phyloP scores from a whole-genome alignment of 2,888 invertebrate genomes.

The Caenorhabditis wallacei region DNA sequence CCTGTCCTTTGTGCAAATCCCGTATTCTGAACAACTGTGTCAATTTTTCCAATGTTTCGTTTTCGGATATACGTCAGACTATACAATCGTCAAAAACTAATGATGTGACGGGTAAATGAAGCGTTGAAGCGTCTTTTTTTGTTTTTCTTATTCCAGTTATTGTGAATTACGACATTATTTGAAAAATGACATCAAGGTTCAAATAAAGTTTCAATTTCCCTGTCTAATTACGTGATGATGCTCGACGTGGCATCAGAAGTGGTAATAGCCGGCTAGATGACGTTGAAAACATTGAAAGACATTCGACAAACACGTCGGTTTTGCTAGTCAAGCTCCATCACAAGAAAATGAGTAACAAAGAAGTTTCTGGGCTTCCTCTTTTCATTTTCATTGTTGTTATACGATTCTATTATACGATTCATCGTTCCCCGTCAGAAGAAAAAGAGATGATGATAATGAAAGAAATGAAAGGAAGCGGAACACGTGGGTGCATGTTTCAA shows the following conservation, averaged over 20 bases:
- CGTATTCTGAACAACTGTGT: conserved; percentile 32
- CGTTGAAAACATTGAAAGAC: conserved; percentile 16
- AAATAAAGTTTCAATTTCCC: conserved; percentile 13
- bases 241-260: conserved; percentile 28
- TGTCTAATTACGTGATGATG: conserved; percentile 33
- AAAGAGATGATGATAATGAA: conserved; percentile 12
- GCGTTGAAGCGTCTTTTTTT: conserved; percentile 16
- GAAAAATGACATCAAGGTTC: conserved; percentile 53
- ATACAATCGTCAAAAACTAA: conserved; percentile 20
- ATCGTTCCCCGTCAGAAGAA: conserved; percentile 26
- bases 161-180: conserved; percentile 6
- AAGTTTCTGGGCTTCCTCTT: conserved; percentile 34
- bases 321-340: conserved; percentile 2
- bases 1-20: conserved; percentile 46
- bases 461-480: conserved; percentile 24
- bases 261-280: conserved; percentile 17
- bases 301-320: conserved; percentile 7
- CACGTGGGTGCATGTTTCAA: conserved; percentile 34
- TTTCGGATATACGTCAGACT: conserved; percentile 24
- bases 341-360: conserved; percentile 43
- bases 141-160: background rate
- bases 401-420: conserved; percentile 40
- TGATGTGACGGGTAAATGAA: conserved; percentile 31
- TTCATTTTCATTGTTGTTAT: conserved; percentile 31
- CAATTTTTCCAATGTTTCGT: conserved; percentile 22